Evolutionary conservation across 2,797 vertebrate species (phyloP), one percentile per base, ranked within the genome.

Genomic region (Crenichthys baileyi): DNA sequence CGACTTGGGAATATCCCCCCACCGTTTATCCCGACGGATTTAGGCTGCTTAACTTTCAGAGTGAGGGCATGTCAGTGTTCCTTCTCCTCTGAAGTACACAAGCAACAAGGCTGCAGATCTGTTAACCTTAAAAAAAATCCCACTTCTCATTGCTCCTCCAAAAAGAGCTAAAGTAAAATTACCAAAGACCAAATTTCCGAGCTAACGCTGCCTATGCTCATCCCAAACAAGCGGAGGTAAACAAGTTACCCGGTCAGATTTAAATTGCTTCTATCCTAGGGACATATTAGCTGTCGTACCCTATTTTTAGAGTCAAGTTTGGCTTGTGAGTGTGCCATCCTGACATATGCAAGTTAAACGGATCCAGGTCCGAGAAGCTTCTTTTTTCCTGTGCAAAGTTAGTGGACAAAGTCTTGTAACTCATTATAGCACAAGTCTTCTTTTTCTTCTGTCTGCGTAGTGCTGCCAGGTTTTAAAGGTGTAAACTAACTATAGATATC

Each of bases 121-220:
- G 83, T 78, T 58, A 26, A 20, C 81, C 61, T 63, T 70, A 76
- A 50, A 63, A 67, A 44, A 24, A 75, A 75, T 56, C 71, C 79
- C 87, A 73, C 41, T 26, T 73, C 87, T 84, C 85, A 78, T 75
- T 81, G 70, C 55, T 70, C 86, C 77, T 79, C 72, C 83, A 73
- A 60, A 44, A 84, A 85, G 80, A 89, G 86, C 70, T 80, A 91
- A 88, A 88, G 72, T 81, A 79, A 90, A 89, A 91, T 90, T 75
- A 95, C 94, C 95, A 95, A 96, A 95, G 94, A 96, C 91, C 90
- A 91, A 85, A 90, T 89, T 89, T 83, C 91, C 83, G 92, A 85
- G 92, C 94, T 94, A 90, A 94, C 75, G 93, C 96, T 95, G 95
- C 94, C 95, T 94, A 94, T 86, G 93, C 92, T 94, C 95, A 94